Evolutionary conservation across 1,140 invertebrate species (phyloP), one percentile per base, ranked within the genome.

Genomic region (Panonychus citri): DNA sequence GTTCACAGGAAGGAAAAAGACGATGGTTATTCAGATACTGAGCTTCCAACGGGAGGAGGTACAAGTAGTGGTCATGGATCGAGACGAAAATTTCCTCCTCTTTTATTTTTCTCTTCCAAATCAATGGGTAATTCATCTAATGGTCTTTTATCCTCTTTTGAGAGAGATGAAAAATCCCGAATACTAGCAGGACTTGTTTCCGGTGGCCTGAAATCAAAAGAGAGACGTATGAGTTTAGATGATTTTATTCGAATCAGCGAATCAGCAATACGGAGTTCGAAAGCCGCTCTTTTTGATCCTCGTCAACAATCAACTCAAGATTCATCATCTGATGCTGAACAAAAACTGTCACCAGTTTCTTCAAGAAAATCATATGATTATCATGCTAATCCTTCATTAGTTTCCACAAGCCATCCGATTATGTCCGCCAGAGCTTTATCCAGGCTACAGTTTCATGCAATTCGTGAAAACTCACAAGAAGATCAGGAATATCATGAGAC

Each of bases 161-260:
- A 56, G 10, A 25, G 21, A 21, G 46, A 30, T 17, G 25, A 49
- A 37, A 51, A 26, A 27, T 51, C 49, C 15, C 25, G 28, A 25
- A 49, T 56, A 13, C 37, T 56, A 17, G 10, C 42, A 13, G 13
- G 17, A 30, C 55, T 56, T 25, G 49, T 56, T 12, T 24, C 27
- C 1, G 26, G 43, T 21, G 25, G 27, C n/a, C 28, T 25, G 3
- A 46, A 19, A 25, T 70, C 62, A 3, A 53, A 57, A 0, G 37
- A 40, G 3, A 34, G 62, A 19, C 30, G 64, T 7, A 60, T 65
- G 54, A 68, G 67, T 56, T 59, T 69, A 13, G 78, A 77, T 51
- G 79, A 82, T 62, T 72, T 81, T 21, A 78, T 81, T 59, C 76
- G 78, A 60, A 73, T 81, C 72, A 78, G 74, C 40, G 78, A 81